These are phyloP conservation scores for Lepidotrigona ventralis DNA, from an alignment of 1,140 invertebrate genomes.

Conservation along the genomic window DNA sequence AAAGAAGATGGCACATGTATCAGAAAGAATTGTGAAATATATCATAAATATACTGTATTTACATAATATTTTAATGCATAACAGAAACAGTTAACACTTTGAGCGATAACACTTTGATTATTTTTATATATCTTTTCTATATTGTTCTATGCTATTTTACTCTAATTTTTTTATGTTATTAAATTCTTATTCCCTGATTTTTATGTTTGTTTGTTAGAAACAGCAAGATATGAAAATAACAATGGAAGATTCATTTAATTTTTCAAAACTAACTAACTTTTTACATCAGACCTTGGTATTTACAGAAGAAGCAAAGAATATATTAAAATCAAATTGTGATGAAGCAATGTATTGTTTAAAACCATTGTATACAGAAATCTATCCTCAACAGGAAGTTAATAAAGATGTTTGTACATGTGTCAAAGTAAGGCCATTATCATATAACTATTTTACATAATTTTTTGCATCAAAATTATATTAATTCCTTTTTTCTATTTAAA, in stretches of 20 bases:
- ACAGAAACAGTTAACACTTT: constrained; percentile 65
- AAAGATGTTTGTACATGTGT: constrained; percentile 68
- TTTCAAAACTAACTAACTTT: constrained; percentile 66
- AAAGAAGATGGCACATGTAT: constrained; percentile 5
- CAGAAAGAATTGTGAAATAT: constrained; percentile 18
- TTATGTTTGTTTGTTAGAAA: constrained; percentile 44
- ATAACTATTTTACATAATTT: neutral
- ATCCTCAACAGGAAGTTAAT: constrained; percentile 57
- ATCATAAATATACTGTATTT: constrained; percentile 27
- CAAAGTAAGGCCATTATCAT: constrained; percentile 64
- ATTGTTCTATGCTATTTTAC: neutral
- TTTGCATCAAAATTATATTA: neutral
- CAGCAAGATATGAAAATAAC: constrained; percentile 4
- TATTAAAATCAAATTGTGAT: constrained; percentile 69
- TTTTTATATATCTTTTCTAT: neutral
- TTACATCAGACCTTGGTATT: constrained; percentile 58
- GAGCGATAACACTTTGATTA: constrained; percentile 25
- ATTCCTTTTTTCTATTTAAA: neutral
- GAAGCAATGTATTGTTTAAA: constrained; percentile 72
- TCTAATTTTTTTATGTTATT: neutral
- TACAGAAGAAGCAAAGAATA: constrained; percentile 68
- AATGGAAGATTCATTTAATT: constrained; percentile 44
- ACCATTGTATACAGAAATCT: constrained; percentile 70
- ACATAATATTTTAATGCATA: constrained; percentile 2
- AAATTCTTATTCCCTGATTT: constrained; percentile 34